Conservation (phyloP, 2,113 vertebrate genomes). For the Dasyornis broadbenti region DNA sequence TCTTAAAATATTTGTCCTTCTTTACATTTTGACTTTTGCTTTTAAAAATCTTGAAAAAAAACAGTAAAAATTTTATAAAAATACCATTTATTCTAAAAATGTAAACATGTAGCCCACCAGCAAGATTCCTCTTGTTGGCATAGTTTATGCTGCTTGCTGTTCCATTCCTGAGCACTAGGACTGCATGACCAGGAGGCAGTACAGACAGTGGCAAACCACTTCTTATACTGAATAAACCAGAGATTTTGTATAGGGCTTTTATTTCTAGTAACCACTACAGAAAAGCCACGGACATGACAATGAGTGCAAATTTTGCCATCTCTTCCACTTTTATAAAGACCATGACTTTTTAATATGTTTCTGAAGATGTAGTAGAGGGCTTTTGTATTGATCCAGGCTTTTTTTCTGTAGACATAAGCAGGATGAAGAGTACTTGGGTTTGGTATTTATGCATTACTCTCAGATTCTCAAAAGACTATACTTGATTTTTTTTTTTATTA, state of each 20-base stretch:
- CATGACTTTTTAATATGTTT: background rate
- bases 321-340: background rate
- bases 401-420: background rate
- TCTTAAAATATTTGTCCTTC: background rate
- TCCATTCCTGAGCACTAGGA: background rate
- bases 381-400: background rate
- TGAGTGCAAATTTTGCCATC: background rate
- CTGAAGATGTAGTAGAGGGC: background rate
- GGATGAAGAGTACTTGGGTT: background rate
- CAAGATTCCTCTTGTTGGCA: background rate
- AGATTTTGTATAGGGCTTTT: background rate
- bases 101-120: background rate
- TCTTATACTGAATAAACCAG: background rate
- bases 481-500: background rate
- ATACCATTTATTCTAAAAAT: background rate
- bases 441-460: background rate
- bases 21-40: background rate
- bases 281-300: background rate
- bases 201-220: background rate
- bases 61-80: background rate
- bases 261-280: background rate
- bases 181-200: background rate
- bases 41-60: background rate
- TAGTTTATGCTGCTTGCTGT: background rate
- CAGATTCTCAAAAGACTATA: background rate